Percentiles rank a stretch among this genome's conserved stretches.
Evolutionary conservation across 2,888 invertebrate genomes (phyloP).

Genomic region (Heteromurus nitidus): DNA sequence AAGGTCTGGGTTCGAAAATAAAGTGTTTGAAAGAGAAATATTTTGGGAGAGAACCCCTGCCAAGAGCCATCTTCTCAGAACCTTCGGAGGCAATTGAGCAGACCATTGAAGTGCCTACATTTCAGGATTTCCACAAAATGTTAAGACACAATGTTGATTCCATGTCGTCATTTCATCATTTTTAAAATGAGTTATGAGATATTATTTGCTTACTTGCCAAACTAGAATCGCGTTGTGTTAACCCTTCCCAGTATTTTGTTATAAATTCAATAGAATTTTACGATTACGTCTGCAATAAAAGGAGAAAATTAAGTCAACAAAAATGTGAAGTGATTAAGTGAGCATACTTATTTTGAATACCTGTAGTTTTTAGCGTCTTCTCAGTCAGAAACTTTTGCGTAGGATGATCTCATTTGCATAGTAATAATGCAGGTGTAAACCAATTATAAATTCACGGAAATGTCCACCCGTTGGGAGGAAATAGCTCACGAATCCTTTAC

Average conservation of each 20-base stretch:
- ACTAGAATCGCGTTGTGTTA: too few species aligned
- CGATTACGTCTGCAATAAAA: too few species aligned
- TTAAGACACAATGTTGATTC: constrained; percentile 39
- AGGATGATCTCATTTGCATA: constrained; percentile 7
- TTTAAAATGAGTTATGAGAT: not conserved
- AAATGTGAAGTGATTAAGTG: too few species aligned
- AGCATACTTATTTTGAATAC: too few species aligned
- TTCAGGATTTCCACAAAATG: constrained; percentile 62
- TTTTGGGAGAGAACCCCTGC: constrained; percentile 82
- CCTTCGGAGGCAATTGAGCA: constrained; percentile 63
- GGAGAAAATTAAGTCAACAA: too few species aligned
- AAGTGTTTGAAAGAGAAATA: constrained; percentile 85
- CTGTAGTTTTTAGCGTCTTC: too few species aligned
- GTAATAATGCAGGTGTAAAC: constrained; percentile 4
- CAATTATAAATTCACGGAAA: constrained; percentile 4
- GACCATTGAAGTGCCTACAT: constrained; percentile 65
- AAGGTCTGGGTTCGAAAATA: constrained; percentile 83
- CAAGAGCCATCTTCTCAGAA: constrained; percentile 66
- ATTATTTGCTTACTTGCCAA: constrained; percentile 15
- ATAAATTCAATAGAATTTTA: too few species aligned
- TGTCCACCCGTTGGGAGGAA: not conserved
- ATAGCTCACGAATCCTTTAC: not conserved
- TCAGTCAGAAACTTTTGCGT: too few species aligned
- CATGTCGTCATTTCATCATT: constrained; percentile 45
- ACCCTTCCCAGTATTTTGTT: too few species aligned